These are phyloP conservation scores for Eupithecia centaureata DNA, from an alignment of 2,888 invertebrate genomes.

Conservation along the genomic window DNA sequence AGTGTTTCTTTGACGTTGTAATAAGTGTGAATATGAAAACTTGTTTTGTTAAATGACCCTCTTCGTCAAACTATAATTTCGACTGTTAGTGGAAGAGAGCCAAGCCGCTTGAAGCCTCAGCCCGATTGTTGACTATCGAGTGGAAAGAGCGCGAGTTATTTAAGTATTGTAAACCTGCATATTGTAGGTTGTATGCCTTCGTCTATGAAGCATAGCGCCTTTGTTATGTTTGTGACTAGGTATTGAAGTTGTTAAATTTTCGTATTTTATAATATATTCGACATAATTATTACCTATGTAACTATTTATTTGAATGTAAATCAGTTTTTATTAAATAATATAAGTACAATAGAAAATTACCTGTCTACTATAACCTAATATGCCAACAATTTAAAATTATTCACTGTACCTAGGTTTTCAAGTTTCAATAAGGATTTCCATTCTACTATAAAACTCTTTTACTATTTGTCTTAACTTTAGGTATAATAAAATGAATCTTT, in stretches of 20 bases:
- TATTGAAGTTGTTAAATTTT: conserved; percentile 46
- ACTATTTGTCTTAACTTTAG: conserved; percentile 37
- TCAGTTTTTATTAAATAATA: conserved; percentile 18
- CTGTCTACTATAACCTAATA: conserved; percentile 34
- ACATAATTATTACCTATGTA: conserved; percentile 39
- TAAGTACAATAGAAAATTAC: conserved; percentile 32
- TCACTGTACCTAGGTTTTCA: too few species aligned
- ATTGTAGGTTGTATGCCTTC: conserved; percentile 70
- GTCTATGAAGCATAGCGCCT: conserved; percentile 56
- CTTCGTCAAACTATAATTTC: conserved; percentile 61
- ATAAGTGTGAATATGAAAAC: conserved; percentile 70
- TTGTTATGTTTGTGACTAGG: conserved; percentile 48
- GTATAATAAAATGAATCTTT: conserved; percentile 32
- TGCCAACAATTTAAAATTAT: conserved; percentile 42
- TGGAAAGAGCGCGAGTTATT: conserved; percentile 68
- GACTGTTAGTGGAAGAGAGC: conserved; percentile 70
- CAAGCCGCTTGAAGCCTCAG: neutral
- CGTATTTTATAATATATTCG: conserved; percentile 41
- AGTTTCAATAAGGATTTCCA: conserved; percentile 41
- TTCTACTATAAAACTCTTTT: conserved; percentile 34
- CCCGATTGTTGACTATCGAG: conserved; percentile 63
- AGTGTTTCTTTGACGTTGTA: conserved; percentile 76
- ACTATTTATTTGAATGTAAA: conserved; percentile 12
- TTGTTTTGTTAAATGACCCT: conserved; percentile 58
- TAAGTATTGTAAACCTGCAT: conserved; percentile 69